phyloP scores from a whole-genome alignment of 2,888 invertebrate species.

The Sphaerophoria taeniata region DNA sequence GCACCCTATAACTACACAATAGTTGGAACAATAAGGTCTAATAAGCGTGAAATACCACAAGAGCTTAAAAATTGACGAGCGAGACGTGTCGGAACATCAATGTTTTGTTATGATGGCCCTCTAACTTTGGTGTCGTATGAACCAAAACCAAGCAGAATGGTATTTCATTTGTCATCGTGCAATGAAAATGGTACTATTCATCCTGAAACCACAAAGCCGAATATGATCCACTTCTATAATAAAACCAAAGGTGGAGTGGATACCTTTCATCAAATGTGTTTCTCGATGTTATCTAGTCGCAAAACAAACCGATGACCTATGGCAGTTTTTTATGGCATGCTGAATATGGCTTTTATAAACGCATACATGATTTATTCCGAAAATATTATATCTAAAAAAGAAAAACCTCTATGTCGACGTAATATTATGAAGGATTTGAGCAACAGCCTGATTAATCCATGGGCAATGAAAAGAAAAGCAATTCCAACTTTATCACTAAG shows the following conservation, averaged over 20 bases:
- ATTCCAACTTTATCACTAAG: background rate
- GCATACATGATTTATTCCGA: slow-evolving; percentile 25
- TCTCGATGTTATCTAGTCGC: slow-evolving; percentile 12
- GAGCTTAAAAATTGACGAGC: slow-evolving; percentile 11
- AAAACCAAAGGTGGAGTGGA: slow-evolving; percentile 76
- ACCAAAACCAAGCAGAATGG: slow-evolving; percentile 55
- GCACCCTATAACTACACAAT: no score
- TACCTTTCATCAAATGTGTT: slow-evolving; percentile 74
- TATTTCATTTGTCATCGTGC: slow-evolving; percentile 61
- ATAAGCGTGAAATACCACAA: no score
- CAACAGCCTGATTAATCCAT: background rate
- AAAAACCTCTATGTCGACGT: slow-evolving; percentile 10
- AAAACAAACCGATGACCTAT: slow-evolving; percentile 38
- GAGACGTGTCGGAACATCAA: slow-evolving; percentile 44
- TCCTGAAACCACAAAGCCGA: slow-evolving; percentile 46
- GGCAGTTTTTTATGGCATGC: slow-evolving; percentile 31
- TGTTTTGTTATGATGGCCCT: slow-evolving; percentile 40
- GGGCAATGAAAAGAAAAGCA: background rate
- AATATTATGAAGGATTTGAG: background rate
- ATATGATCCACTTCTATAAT: no score
- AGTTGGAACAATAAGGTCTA: no score
- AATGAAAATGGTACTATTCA: slow-evolving; percentile 45
- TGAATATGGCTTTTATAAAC: slow-evolving; percentile 27
- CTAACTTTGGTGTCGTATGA: slow-evolving; percentile 51
- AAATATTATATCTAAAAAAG: background rate